Evolutionary conservation across 2,888 invertebrate species (phyloP), one percentile per base, ranked within the genome.

Genomic region (Adela reaumurella): DNA sequence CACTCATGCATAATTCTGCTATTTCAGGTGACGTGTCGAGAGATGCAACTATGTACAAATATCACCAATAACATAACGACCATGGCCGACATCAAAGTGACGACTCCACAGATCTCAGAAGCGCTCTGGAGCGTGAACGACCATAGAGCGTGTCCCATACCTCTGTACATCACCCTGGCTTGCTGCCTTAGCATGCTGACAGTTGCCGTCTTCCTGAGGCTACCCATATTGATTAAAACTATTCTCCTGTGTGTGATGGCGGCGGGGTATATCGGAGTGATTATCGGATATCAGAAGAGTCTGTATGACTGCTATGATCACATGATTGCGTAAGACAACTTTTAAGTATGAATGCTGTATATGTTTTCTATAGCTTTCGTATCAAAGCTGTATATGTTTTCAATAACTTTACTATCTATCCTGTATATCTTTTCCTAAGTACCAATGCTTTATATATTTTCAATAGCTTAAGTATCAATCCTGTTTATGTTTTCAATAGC

Each of bases 111-210:
- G 17, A 57, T 67, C 0, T 65, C 71, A 0, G 66, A 70, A 0
- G 65, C 64, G 0, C 53, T 78, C 0, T 79, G 79, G 72, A 70
- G 74, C 35, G 68, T 68, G 17, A 71, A 73, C 45, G 86, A 89
- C 53, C 92, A 94, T 64, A 81, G 92, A 46, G 87, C 87, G 17
- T 93, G 93, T 60, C 90, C 91, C 0, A 74, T 94, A 49, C 95
- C 95, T 0, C 87, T 94, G 51, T 96, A 95, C 69, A 89, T 94
- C 43, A 88, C 92, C 4, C 72, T 94, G 14, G 92, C 92, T 11
- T 92, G 93, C 59, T 85, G 92, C 48, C 81, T 95, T 56, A 90
- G 91, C 48, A 91, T 90, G 72, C 80, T 95, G 50, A 87, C 91
- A 0, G 90, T 94, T 20, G 90, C 93, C 1, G 86, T 94, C 51